A percentile compares a stretch with the other conserved stretches of the same genome.
phyloP scores from a whole-genome alignment of 1,140 invertebrate species.

The Temnothorax curvispinosus region DNA sequence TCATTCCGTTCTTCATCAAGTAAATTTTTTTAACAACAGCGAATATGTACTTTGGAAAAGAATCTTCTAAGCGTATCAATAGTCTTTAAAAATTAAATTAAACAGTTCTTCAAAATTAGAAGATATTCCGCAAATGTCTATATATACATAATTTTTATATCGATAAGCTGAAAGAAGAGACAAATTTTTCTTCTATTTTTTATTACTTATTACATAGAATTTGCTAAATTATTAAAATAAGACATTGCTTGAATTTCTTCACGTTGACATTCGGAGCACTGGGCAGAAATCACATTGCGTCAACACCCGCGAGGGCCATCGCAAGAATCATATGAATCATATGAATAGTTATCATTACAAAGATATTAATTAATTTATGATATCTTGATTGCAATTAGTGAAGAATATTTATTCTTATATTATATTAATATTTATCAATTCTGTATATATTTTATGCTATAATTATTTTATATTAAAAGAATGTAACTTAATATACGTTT shows the following conservation, averaged over 20 bases:
- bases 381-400: not conserved
- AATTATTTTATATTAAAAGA: conserved; percentile 4
- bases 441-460: not conserved
- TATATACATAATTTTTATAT: not conserved
- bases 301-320: no score
- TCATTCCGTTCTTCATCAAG: not conserved
- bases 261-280: no score
- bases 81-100: not conserved
- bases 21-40: not conserved
- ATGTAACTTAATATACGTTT: not conserved
- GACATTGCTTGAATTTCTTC: no score
- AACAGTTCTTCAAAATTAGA: no score
- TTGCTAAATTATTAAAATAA: not conserved
- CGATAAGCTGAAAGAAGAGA: not conserved
- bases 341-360: not conserved
- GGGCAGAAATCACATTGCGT: no score
- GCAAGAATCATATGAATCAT: no score
- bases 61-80: not conserved
- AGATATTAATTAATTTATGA: not conserved
- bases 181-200: not conserved
- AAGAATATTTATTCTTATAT: not conserved
- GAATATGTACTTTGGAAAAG: not conserved
- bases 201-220: not conserved
- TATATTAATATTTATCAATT: conserved; percentile 8
- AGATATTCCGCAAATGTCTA: not conserved